Conservation (phyloP, 2,888 invertebrate species). For the Caenorhabditis macrosperma region DNA sequence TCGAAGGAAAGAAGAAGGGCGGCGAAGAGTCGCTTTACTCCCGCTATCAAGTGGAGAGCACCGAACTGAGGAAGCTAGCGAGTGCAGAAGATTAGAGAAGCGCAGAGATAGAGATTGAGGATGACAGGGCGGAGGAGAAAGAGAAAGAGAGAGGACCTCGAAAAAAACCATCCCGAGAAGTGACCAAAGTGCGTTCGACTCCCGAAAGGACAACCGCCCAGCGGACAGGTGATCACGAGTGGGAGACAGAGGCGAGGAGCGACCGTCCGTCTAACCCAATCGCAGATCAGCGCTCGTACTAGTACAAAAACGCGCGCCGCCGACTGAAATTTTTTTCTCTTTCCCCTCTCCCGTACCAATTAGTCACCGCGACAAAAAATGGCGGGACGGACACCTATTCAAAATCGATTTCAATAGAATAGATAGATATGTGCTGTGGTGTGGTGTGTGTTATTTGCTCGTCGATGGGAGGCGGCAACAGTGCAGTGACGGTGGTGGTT, state of each 20-base stretch:
- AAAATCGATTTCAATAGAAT: slow-evolving; percentile 47
- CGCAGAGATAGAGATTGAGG: slow-evolving; percentile 22
- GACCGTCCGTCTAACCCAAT: slow-evolving; percentile 21
- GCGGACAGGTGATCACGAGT: slow-evolving; percentile 39
- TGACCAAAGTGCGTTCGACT: slow-evolving; percentile 49
- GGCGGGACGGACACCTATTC: slow-evolving; percentile 29
- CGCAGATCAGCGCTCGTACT: slow-evolving; percentile 28
- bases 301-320: slow-evolving; percentile 28
- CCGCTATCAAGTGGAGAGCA: slow-evolving; percentile 44
- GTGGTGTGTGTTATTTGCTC: slow-evolving; percentile 40
- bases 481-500: slow-evolving; percentile 7
- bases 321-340: slow-evolving; percentile 37
- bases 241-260: slow-evolving; percentile 2
- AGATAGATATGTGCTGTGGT: slow-evolving; percentile 20
- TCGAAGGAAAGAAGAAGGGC: slow-evolving; percentile 20
- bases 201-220: slow-evolving; percentile 38
- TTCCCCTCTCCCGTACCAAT: slow-evolving; percentile 36
- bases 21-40: slow-evolving; percentile 37
- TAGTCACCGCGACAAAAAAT: slow-evolving; percentile 46
- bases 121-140: slow-evolving; percentile 21
- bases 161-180: slow-evolving; percentile 44
- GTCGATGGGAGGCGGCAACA: slow-evolving; percentile 18
- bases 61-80: slow-evolving; percentile 9
- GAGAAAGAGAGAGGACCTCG: slow-evolving; percentile 11
- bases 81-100: slow-evolving; percentile 21